A percentile compares a stretch with the other conserved stretches of the same genome.
phyloP scores from a whole-genome alignment of 2,797 vertebrate species.

The Sus cebifrons region DNA sequence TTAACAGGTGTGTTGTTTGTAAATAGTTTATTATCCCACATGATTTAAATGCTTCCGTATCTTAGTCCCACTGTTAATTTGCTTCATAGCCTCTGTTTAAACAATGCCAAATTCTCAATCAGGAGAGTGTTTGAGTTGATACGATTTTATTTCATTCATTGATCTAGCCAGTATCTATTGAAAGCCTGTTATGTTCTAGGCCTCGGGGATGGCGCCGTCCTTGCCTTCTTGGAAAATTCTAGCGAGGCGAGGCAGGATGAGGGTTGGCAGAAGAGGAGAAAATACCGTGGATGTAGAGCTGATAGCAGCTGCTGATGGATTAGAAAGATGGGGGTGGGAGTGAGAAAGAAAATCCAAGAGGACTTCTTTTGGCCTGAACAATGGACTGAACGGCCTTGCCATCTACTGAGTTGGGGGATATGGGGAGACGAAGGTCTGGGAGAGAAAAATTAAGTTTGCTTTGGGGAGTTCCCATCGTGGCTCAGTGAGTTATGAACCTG shows the following conservation, averaged over 20 bases:
- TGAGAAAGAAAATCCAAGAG: background rate
- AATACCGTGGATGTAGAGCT: background rate
- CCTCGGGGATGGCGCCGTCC: background rate
- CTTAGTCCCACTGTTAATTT: background rate
- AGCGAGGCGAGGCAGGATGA: background rate
- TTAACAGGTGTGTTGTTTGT: background rate
- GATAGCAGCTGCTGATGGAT: background rate
- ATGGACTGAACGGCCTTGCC: background rate
- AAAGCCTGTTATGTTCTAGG: background rate
- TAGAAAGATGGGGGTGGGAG: background rate
- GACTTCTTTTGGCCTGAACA: background rate
- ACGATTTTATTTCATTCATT: background rate
- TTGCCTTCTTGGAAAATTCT: constrained; percentile 5
- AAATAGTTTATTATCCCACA: background rate
- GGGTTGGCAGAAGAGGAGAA: background rate
- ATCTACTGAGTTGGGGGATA: background rate
- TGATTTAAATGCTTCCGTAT: background rate
- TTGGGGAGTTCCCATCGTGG: too few relatives aligned
- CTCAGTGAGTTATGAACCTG: too few relatives aligned
- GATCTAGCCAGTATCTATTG: background rate
- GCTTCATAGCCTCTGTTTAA: background rate
- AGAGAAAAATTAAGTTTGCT: background rate
- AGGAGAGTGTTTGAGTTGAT: background rate
- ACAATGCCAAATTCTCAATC: background rate
- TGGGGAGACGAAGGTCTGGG: background rate